phyloP scores from a whole-genome alignment of 2,113 vertebrate genomes.

The Fukomys damarensis region DNA sequence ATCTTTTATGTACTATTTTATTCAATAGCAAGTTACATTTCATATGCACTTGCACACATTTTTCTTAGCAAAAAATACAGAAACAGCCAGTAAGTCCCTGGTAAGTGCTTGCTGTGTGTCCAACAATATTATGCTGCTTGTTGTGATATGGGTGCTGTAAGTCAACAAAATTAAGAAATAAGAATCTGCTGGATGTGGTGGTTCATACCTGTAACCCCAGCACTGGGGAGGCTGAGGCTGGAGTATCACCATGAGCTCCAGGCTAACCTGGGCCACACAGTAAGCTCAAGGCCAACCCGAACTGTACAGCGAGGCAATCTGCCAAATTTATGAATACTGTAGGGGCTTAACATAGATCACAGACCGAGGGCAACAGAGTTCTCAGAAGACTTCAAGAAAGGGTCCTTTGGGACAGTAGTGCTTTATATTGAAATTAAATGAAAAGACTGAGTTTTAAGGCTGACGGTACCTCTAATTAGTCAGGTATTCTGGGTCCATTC shows the following conservation, averaged over 20 bases:
- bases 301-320: background rate
- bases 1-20: background rate
- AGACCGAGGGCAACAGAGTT: background rate
- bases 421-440: background rate
- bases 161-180: background rate
- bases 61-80: constrained; percentile 12
- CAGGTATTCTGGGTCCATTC: background rate
- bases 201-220: background rate
- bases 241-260: background rate
- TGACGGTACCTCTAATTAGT: background rate
- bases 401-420: fast-evolving
- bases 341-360: background rate
- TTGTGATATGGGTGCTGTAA: background rate
- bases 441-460: background rate
- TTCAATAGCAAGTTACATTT: background rate
- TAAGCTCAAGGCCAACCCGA: background rate
- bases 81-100: background rate
- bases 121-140: background rate
- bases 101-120: background rate
- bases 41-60: background rate
- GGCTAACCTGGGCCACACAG: background rate
- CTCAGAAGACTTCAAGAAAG: background rate
- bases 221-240: background rate
- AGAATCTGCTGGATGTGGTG: background rate
- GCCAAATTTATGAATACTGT: background rate